phyloP scores from a whole-genome alignment of 2,797 vertebrate genomes.

The Leptatherina wallacei region DNA sequence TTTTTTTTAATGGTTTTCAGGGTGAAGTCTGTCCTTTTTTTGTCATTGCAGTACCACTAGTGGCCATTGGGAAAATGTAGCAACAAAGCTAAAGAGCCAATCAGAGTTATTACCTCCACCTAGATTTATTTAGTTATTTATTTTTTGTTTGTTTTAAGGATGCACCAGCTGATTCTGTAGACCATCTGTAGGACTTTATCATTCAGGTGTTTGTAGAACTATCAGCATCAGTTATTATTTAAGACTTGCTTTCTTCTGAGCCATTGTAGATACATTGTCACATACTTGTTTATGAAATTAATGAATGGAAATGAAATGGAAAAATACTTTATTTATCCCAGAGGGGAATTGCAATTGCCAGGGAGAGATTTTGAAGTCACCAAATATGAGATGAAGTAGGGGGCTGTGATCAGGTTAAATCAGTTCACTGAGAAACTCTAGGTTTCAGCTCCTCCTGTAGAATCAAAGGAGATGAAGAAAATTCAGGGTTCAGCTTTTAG shows the following conservation, averaged over 20 bases:
- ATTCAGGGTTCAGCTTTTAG: slow-evolving; percentile 3
- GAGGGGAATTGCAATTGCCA: not conserved
- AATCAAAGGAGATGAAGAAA: slow-evolving; percentile 29
- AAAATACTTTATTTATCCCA: not conserved
- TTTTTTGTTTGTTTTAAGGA: not conserved
- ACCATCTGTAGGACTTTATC: too few relatives aligned
- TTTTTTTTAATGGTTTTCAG: too few relatives aligned
- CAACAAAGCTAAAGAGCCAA: too few relatives aligned
- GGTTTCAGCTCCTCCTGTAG: slow-evolving; percentile 4
- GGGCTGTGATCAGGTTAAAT: slow-evolving; percentile 32
- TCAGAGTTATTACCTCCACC: too few relatives aligned
- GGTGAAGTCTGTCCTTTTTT: too few relatives aligned
- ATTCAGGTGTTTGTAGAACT: not conserved
- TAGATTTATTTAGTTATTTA: too few relatives aligned
- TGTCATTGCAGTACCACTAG: too few relatives aligned
- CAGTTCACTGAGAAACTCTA: slow-evolving; percentile 15
- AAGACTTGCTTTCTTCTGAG: not conserved
- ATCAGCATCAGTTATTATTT: not conserved
- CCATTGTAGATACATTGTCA: not conserved
- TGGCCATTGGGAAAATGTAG: too few relatives aligned
- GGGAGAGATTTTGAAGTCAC: slow-evolving; percentile 4
- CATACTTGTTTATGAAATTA: not conserved
- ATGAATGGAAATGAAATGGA: not conserved
- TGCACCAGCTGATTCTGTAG: too few relatives aligned
- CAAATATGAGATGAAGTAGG: slow-evolving; percentile 11